Evolutionary conservation across 2,888 invertebrate species (phyloP).

Genomic region (Timema cristinae): DNA sequence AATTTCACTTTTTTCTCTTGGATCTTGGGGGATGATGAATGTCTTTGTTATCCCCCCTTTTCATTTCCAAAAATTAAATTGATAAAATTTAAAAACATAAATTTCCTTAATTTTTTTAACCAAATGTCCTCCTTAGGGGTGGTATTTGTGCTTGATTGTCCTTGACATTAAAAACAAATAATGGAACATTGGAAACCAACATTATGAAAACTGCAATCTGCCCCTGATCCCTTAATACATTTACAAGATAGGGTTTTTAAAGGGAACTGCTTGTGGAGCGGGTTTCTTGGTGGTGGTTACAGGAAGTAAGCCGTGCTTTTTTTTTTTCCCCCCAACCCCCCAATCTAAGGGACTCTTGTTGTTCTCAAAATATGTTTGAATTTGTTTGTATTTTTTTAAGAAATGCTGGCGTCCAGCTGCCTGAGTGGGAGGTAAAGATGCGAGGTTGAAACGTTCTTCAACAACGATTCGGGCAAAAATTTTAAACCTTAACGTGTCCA

Average conservation of each 20-base stretch:
- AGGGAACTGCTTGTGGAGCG: neutral
- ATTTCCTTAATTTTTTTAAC: no score
- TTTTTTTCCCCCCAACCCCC: neutral
- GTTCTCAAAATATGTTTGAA: neutral
- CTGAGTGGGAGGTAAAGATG: slow-evolving; percentile 1
- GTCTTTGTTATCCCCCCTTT: no score
- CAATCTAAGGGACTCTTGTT: neutral
- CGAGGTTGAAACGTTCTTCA: neutral
- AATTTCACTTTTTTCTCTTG: no score
- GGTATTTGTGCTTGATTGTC: neutral
- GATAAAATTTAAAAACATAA: no score
- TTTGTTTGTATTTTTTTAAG: neutral
- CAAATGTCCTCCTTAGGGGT: neutral
- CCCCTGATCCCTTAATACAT: neutral
- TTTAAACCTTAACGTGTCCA: neutral
- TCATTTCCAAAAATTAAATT: no score
- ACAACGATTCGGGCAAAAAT: neutral
- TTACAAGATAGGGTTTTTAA: neutral
- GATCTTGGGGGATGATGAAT: no score
- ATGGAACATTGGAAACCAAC: neutral
- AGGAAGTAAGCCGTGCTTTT: neutral
- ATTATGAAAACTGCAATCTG: neutral
- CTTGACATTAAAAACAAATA: neutral
- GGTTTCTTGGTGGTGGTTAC: neutral
- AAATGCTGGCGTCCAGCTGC: neutral